These are phyloP conservation scores for Tetramorium bicarinatum DNA, from an alignment of 2,888 invertebrate species.

Conservation along the genomic window DNA sequence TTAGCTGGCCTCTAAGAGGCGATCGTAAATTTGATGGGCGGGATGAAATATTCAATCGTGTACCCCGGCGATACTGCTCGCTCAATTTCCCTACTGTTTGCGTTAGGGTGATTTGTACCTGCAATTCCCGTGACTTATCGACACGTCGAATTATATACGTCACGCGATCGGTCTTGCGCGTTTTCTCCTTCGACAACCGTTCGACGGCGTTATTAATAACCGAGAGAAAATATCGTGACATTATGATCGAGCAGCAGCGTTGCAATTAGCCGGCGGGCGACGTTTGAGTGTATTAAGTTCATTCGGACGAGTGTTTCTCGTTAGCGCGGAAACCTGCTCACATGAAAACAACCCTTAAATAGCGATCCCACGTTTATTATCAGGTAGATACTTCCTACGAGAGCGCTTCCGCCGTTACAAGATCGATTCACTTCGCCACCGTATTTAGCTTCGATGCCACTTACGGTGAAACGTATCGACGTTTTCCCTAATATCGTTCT, in stretches of 20 bases:
- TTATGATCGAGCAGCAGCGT: neutral
- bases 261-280: neutral
- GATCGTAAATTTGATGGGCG: conserved; percentile 40
- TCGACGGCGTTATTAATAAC: conserved; percentile 5
- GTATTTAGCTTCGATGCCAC: neutral
- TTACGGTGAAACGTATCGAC: neutral
- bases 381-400: neutral
- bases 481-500: neutral
- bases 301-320: neutral
- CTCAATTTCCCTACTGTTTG: conserved; percentile 34
- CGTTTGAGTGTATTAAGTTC: neutral
- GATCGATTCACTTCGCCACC: neutral
- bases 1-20: conserved; percentile 22
- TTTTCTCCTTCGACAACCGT: neutral
- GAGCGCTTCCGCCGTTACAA: neutral
- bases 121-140: conserved; percentile 32
- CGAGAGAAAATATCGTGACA: neutral
- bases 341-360: neutral
- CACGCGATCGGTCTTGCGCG: neutral
- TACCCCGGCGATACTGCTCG: conserved; percentile 22
- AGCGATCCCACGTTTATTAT: neutral
- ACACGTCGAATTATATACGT: neutral
- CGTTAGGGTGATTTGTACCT: conserved; percentile 23
- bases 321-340: neutral
- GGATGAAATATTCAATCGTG: conserved; percentile 49